Base-by-base conservation (phyloP, 2,113 vertebrate species). In the Asarcornis scutulata region DNA sequence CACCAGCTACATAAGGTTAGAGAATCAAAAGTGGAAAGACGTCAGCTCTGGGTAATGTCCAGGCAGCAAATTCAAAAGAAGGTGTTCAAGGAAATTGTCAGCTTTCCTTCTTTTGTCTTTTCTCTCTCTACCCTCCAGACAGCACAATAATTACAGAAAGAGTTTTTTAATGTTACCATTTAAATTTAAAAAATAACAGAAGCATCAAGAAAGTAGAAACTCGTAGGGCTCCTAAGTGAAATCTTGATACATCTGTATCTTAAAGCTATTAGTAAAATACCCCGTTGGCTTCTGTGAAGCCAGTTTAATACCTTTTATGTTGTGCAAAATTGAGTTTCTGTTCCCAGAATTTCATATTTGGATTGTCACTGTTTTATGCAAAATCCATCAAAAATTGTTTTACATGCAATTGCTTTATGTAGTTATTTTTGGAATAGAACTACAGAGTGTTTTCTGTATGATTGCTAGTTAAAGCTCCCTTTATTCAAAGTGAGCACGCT, bases 391-490 rank as follows among this genome's bases (percentile, higher is more conserved):
- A 72, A 59, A 62, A 53, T 68, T 92, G 6, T 86, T 91, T 93
- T 93, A 75, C 68, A 36, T 71, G 38, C 48, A 77, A 84, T 91
- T 90, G 77, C 29, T 94, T 89, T 27, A 36, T 67, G 46, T 88
- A 26, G 34, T 52, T 92, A 69, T 82, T 95, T 91, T 96, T 84
- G 73, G 38, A 83, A 86, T 38, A 68, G 40, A 89, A 89, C 81
- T 94, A 44, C 44, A 18, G 62, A 34, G 59, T 77, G 56, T 8
- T 67, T 91, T 91, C 38, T 79, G 10, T 64, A 11, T 66, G 42
- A 71, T 93, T 88, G 36, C 58, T 76, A 17, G 15, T 69, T 81
- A 72, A 74, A 85, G 7, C 15, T 86, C 13, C 15, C 44, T 88
- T 85, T 83, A 52, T 72, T 91, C 25, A 16, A 73, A 40, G 15